A percentile compares a stretch with the other conserved stretches of the same genome.
These are phyloP conservation scores for Limnodromus scolopaceus DNA, from an alignment of 2,797 vertebrate genomes.

Conservation along the genomic window DNA sequence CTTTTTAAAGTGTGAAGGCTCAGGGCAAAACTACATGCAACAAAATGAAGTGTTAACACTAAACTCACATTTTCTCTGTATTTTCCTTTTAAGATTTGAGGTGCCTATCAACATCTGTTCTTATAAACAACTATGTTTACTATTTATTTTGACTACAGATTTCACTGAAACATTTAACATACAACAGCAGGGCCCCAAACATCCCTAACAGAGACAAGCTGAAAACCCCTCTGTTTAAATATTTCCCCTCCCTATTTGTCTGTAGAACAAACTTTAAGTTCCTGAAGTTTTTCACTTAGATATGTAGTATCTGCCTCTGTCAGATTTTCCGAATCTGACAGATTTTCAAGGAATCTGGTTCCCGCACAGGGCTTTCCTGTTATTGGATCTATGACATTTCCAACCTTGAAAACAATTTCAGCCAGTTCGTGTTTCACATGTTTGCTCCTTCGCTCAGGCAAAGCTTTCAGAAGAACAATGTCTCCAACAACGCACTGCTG, in stretches of 20 bases:
- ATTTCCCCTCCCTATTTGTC: slow-evolving; percentile 28
- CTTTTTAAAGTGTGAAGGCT: background rate
- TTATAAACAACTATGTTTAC: slow-evolving; percentile 17
- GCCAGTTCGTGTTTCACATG: slow-evolving; percentile 94
- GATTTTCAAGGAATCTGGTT: slow-evolving; percentile 84
- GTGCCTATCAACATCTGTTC: background rate
- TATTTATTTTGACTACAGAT: slow-evolving; percentile 6
- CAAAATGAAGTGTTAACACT: background rate
- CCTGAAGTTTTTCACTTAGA: slow-evolving; percentile 83
- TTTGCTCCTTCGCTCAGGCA: slow-evolving; percentile 86
- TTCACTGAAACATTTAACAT: slow-evolving; percentile 26
- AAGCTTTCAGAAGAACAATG: slow-evolving; percentile 91
- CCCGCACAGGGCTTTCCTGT: slow-evolving; percentile 90
- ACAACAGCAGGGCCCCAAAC: background rate
- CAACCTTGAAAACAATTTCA: slow-evolving; percentile 94
- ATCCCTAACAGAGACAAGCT: background rate
- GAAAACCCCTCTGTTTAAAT: background rate
- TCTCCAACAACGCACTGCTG: slow-evolving; percentile 91
- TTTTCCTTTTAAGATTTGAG: background rate
- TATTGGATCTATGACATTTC: slow-evolving; percentile 90
- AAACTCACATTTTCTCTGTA: background rate
- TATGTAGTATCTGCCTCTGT: slow-evolving; percentile 72
- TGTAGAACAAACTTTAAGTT: slow-evolving; percentile 82
- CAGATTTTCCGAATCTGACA: slow-evolving; percentile 71
- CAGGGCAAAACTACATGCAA: background rate